Evolutionary conservation across 2,888 invertebrate species (phyloP).

Genomic region (Lithosia quadra): DNA sequence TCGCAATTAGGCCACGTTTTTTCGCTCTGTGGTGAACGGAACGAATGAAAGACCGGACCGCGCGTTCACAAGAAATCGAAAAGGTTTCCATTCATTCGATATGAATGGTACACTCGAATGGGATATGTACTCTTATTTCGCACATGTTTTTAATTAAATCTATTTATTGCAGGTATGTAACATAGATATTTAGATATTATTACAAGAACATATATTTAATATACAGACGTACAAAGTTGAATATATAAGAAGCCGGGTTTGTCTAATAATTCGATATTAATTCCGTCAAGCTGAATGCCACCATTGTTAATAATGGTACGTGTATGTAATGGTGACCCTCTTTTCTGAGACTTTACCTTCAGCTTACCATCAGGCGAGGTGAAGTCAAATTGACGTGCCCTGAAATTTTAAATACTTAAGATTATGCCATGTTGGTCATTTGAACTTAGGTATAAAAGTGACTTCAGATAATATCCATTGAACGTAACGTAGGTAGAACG

Average conservation of each 20-base stretch:
- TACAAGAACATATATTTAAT: not conserved
- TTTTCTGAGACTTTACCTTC: too few species aligned
- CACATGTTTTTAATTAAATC: slow-evolving; percentile 3
- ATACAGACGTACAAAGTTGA: not conserved
- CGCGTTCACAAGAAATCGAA: slow-evolving; percentile 63
- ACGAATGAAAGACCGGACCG: slow-evolving; percentile 54
- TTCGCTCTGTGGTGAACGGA: slow-evolving; percentile 62
- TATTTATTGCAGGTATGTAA: not conserved
- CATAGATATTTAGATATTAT: not conserved
- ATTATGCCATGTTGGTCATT: too few species aligned
- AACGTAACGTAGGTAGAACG: not conserved
- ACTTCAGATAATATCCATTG: slow-evolving; percentile 4
- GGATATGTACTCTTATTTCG: slow-evolving; percentile 22
- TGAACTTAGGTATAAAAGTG: not conserved
- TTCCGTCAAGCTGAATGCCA: not conserved
- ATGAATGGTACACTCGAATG: slow-evolving; percentile 48
- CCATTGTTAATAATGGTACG: too few species aligned
- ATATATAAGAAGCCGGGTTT: too few species aligned
- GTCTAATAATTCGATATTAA: too few species aligned
- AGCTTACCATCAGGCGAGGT: too few species aligned
- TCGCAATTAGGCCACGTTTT: slow-evolving; percentile 73
- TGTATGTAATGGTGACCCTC: too few species aligned
- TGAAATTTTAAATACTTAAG: too few species aligned
- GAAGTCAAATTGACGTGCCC: too few species aligned
- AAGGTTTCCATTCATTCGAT: slow-evolving; percentile 64